A percentile compares a stretch with the other conserved stretches of the same genome.
These are phyloP conservation scores for Megaceryle torquata DNA, from an alignment of 2,113 vertebrate species.

Conservation along the genomic window DNA sequence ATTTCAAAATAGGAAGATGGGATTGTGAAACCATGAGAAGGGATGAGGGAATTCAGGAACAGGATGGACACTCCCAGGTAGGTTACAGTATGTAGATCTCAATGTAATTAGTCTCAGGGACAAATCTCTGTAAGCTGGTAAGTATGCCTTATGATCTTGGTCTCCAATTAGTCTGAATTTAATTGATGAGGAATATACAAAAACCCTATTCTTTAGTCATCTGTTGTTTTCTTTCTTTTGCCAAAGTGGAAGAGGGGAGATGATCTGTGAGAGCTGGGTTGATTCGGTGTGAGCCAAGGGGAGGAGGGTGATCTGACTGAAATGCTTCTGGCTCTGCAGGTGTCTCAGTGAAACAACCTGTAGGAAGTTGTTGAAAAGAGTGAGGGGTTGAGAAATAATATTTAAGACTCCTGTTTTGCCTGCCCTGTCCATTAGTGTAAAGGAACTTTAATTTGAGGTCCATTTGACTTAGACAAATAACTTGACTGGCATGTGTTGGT, in stretches of 20 bases:
- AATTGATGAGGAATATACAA: not conserved
- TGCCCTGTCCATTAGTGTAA: not conserved
- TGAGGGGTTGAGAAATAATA: not conserved
- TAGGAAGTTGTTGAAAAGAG: not conserved
- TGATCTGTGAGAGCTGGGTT: not conserved
- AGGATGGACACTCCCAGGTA: not conserved
- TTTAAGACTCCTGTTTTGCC: not conserved
- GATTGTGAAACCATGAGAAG: not conserved
- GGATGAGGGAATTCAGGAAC: not conserved
- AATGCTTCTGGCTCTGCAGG: not conserved
- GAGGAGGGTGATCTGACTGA: not conserved
- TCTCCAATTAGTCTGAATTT: not conserved
- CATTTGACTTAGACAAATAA: not conserved
- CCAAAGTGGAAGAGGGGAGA: not conserved
- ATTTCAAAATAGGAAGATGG: not conserved
- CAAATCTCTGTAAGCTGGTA: not conserved
- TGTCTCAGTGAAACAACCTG: not conserved
- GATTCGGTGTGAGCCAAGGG: not conserved
- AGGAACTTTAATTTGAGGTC: not conserved
- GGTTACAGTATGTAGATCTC: not conserved
- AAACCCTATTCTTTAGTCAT: not conserved
- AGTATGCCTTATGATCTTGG: not conserved
- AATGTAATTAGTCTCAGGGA: not conserved
- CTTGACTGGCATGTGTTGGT: not conserved
- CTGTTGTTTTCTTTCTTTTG: not conserved